Percentiles rank a stretch among this genome's conserved stretches.
phyloP scores from a whole-genome alignment of 2,113 vertebrate genomes.

The Pterocles orientalis region DNA sequence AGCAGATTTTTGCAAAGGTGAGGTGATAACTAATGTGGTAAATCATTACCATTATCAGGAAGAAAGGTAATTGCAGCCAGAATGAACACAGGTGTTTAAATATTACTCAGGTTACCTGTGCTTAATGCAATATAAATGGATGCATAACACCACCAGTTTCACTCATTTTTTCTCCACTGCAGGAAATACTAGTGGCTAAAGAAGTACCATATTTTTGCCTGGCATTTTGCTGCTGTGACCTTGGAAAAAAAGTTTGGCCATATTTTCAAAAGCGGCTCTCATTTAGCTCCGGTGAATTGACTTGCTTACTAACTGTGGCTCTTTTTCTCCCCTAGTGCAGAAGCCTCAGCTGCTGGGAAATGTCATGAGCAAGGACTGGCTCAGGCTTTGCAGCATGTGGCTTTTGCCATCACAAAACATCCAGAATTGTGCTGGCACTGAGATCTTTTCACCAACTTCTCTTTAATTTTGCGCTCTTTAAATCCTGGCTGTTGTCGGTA shows the following conservation, averaged over 20 bases:
- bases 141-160: not conserved
- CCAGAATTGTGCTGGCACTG: not conserved
- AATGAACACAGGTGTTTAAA: not conserved
- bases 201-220: not conserved
- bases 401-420: not conserved
- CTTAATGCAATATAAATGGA: not conserved
- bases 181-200: not conserved
- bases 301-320: not conserved
- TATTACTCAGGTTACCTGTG: not conserved
- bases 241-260: not conserved
- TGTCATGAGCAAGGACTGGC: not conserved
- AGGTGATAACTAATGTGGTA: not conserved
- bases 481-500: not conserved
- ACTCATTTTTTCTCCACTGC: not conserved
- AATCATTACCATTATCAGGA: not conserved
- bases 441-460: not conserved
- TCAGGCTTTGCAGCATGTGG: not conserved
- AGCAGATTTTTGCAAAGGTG: not conserved
- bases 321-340: not conserved
- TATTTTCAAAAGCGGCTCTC: not conserved
- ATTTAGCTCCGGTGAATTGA: not conserved
- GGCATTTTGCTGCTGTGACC: not conserved
- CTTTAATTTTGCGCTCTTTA: not conserved
- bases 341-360: conserved; percentile 15
- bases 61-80: not conserved